phyloP scores from a whole-genome alignment of 1,140 invertebrate species.

The Euglossa dilemma region DNA sequence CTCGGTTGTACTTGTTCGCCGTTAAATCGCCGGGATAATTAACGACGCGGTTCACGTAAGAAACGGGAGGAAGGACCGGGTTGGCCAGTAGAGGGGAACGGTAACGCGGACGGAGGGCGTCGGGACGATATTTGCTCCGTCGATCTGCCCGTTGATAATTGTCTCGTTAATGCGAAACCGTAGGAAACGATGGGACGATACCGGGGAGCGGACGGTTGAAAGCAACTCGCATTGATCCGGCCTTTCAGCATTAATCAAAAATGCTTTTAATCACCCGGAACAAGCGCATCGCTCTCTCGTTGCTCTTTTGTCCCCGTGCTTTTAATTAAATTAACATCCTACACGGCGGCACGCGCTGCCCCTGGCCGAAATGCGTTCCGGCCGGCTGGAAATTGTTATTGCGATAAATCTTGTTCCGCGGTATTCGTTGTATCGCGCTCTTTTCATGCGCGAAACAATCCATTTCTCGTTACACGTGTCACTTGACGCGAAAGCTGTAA shows the following conservation, averaged over 20 bases:
- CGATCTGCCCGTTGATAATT: background rate
- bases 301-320: background rate
- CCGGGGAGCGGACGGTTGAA: background rate
- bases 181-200: background rate
- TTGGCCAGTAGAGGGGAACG: accelerated
- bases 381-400: constrained; percentile 44
- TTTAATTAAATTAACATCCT: constrained; percentile 42
- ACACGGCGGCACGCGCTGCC: too few relatives aligned
- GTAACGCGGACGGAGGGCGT: too few relatives aligned
- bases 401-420: constrained; percentile 35
- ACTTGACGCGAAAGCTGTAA: constrained; percentile 17
- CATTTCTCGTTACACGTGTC: constrained; percentile 30
- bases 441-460: constrained; percentile 26
- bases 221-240: background rate
- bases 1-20: background rate
- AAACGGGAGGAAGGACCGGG: too few relatives aligned
- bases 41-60: too few relatives aligned
- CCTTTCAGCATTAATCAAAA: constrained; percentile 19
- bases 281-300: background rate
- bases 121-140: background rate
- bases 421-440: constrained; percentile 2
- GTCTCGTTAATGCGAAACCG: constrained; percentile 13
- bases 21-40: too few relatives aligned
- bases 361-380: background rate
- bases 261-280: constrained; percentile 33